Base-by-base conservation (phyloP, 2,797 vertebrate genomes). In the Galaxias olidus region DNA sequence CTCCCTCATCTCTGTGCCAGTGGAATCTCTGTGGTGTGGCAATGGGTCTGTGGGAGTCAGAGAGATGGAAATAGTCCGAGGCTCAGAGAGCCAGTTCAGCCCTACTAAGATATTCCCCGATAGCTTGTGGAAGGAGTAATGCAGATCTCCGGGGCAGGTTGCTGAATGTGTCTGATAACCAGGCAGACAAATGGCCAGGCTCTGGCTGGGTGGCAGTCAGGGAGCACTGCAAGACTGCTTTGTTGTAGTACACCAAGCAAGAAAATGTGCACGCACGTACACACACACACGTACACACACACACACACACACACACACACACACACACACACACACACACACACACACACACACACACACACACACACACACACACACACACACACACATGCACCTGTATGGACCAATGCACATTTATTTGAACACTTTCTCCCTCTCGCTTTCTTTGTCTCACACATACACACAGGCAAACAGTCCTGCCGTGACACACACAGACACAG, bases 81-180 rank as follows among this genome's bases (percentile, higher is more conserved):
- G 19, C 41, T 42, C 54, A 45, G 41, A 42, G 46, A 44, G 19
- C 13, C 30, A 17, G 46, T 42, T 46, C 41, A 51, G 30, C 8
- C 14, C 41, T 20, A 55, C 59, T 41, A 45, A 51, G 15, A 56
- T 44, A 55, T 48, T 65, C 49, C 63, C 59, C 14, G 66, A 42
- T 41, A 57, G 64, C 43, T 20, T 59, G 30, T 59, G 58, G 50
- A 30, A 18, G 63, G 40, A 30, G 42, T 65, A 63, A 67, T 66
- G 70, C 68, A 60, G 41, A 53, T 45, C 53, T 15, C 10, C 12
- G 13, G 65, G 70, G 51, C 66, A 71, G 52, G 67, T 60, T 79
- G 63, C 75, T 78, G 77, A 66, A 71, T 57, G 63, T 56, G 59
- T 59, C 62, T 69, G 80, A 82, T 79, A 74, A 74, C 64, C 61